Evolutionary conservation across 1,140 invertebrate species (phyloP).

Genomic region (Anoplolepis gracilipes): DNA sequence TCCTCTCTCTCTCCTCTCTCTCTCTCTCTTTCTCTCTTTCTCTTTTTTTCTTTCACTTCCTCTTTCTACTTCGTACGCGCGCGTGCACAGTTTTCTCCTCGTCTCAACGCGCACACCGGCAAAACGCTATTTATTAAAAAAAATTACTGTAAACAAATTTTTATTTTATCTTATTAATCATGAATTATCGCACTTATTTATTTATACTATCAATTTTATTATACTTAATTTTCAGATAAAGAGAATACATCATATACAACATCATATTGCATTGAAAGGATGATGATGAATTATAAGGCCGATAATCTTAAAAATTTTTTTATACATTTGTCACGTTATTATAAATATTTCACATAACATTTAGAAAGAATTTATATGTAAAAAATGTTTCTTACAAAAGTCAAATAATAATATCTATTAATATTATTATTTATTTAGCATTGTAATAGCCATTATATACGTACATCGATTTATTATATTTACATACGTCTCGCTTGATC

Average conservation of each 20-base stretch:
- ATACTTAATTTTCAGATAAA: background rate
- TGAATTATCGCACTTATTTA: background rate
- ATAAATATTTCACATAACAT: slow-evolving; percentile 20
- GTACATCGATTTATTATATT: slow-evolving; percentile 14
- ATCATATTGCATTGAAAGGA: background rate
- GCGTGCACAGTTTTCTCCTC: too few species aligned
- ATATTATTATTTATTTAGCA: slow-evolving; percentile 20
- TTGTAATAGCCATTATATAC: background rate
- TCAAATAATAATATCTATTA: background rate
- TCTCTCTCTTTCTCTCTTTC: too few species aligned
- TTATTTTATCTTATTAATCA: too few species aligned
- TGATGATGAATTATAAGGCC: background rate
- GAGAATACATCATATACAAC: background rate
- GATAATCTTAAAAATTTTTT: too few species aligned
- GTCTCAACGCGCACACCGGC: background rate
- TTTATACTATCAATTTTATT: background rate
- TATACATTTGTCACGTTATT: background rate
- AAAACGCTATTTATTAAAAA: background rate
- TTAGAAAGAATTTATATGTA: slow-evolving; percentile 16
- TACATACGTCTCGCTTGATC: background rate
- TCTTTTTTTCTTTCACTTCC: too few species aligned
- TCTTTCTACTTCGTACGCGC: too few species aligned
- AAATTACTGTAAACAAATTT: too few species aligned
- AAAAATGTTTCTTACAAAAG: background rate
- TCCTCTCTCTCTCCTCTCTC: too few species aligned